Evolutionary conservation across 1,140 invertebrate species (phyloP).

Genomic region (Eueides isabella): DNA sequence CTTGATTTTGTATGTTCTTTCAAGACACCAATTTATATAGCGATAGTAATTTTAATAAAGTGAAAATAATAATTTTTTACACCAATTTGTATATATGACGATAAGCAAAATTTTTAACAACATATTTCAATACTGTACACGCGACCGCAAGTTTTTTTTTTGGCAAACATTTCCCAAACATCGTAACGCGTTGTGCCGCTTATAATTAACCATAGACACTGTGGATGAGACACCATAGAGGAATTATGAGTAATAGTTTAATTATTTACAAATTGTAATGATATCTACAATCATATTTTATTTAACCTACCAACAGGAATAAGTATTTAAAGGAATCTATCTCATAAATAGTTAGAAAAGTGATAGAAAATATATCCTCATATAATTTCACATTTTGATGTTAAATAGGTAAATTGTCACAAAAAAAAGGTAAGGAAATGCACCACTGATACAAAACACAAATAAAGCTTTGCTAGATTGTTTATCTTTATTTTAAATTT

Average conservation of each 20-base stretch:
- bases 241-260: background rate
- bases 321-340: background rate
- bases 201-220: background rate
- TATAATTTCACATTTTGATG: background rate
- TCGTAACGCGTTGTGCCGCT: background rate
- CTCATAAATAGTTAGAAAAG: background rate
- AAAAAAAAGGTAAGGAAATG: background rate
- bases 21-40: too few species aligned
- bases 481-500: too few species aligned
- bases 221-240: background rate
- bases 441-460: conserved; percentile 1
- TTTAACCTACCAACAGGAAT: background rate
- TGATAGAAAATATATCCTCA: background rate
- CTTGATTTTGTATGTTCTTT: too few species aligned
- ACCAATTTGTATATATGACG: too few species aligned
- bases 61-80: too few species aligned
- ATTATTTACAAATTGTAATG: background rate
- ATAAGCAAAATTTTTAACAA: too few species aligned
- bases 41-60: too few species aligned
- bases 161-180: too few species aligned
- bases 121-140: too few species aligned
- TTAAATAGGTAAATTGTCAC: background rate
- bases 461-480: background rate
- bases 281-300: conserved; percentile 7
- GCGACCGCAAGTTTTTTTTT: too few species aligned